Base-by-base conservation (phyloP, 2,888 invertebrate species). In the Hirtodrosophila histrioides region DNA sequence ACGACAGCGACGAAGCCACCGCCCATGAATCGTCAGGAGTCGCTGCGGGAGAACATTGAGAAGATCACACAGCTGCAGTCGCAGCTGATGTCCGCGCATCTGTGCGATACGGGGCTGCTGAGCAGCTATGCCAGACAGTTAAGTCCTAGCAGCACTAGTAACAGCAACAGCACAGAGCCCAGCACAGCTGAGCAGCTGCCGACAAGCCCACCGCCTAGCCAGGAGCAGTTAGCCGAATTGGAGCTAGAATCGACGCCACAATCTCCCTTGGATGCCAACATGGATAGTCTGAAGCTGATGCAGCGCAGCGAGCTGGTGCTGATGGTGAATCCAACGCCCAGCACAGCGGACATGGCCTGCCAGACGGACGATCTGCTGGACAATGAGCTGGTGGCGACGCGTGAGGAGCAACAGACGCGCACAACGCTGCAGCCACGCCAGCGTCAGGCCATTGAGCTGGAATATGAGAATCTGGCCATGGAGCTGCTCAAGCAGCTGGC, bases 401-500 rank as follows among this genome's bases (percentile, higher is more conserved):
- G 88, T 11, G 86, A 89, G 11, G 89, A 89, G 53, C 74, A 81
- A 6, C 86, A 79, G 39, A 87, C 83, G 5, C 84, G 90, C 40
- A 91, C 90, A 7, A 91, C 91, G 1, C 69, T 91, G 36, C 91
- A 91, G 37, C 92, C 92, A 1, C 93, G 95, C 68, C 94, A 93
- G 83, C 94, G 94, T 77, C 92, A 94, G 43, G 93, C 94, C 74
- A 96, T 96, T 89, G 96, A 96, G 91, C 93, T 96, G 76, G 96
- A 96, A 82, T 96, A 95, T 92, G 96, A 96, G 88, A 93, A 94
- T 81, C 92, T 95, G 69, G 94, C 94, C 62, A 93, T 94, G 61
- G 93, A 93, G 86, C 94, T 94, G 78, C 92, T 94, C 51, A 93
- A 93, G 86, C 94, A 94, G 79, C 92, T 95, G 51, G 92, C 93